phyloP scores from a whole-genome alignment of 2,888 invertebrate species.

The Nymphalis urticae region DNA sequence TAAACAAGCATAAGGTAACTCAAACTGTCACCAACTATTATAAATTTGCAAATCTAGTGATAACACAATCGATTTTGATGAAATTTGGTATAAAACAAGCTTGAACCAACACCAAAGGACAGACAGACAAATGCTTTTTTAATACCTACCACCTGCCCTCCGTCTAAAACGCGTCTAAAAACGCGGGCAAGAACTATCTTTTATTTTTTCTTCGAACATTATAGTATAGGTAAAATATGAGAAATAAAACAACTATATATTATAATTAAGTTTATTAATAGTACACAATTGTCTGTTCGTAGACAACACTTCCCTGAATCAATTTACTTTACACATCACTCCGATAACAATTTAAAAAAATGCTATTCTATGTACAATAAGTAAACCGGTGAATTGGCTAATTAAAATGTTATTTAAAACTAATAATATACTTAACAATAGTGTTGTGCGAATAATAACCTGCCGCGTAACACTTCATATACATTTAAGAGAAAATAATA shows the following conservation, averaged over 20 bases:
- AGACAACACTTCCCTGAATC: constrained; percentile 28
- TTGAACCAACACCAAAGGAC: no score
- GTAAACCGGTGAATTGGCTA: constrained; percentile 6
- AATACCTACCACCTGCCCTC: no score
- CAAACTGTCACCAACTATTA: no score
- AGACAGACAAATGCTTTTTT: no score
- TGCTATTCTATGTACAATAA: constrained; percentile 28
- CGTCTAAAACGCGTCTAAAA: no score
- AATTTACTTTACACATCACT: constrained; percentile 25
- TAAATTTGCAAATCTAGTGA: no score
- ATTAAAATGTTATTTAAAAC: constrained; percentile 7
- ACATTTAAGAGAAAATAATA: constrained; percentile 45
- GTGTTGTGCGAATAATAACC: constrained; percentile 38
- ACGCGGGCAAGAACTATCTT: no score
- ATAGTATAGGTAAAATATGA: neutral
- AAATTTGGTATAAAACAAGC: no score
- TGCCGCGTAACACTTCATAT: constrained; percentile 22
- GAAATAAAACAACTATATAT: constrained; percentile 10
- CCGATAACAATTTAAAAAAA: constrained; percentile 20
- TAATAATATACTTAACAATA: constrained; percentile 20
- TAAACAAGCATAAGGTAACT: no score
- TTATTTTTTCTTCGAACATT: no score
- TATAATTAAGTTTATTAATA: constrained; percentile 42
- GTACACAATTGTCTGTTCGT: constrained; percentile 36
- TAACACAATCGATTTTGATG: no score